Conservation (phyloP, 2,113 vertebrate species). For the Coreoperca whiteheadi region DNA sequence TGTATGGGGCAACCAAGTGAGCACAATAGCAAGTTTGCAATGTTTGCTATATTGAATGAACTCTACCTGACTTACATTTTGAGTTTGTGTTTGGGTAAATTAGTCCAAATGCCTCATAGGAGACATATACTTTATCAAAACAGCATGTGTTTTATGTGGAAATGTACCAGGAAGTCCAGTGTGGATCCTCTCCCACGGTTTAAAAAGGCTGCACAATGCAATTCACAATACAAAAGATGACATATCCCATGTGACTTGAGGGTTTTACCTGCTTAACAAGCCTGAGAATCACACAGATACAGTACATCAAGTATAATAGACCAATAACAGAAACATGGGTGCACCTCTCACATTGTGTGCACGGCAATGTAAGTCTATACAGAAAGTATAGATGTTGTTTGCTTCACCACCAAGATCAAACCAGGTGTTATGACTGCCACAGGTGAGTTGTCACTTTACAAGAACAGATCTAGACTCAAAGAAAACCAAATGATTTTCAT, state of each 20-base stretch:
- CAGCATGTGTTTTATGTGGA: background rate
- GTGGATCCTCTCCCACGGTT: background rate
- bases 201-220: background rate
- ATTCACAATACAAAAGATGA: background rate
- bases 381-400: background rate
- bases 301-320: background rate
- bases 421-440: background rate
- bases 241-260: background rate
- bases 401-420: background rate
- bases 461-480: background rate
- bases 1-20: background rate
- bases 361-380: background rate
- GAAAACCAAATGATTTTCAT: background rate
- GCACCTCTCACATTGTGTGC: constrained; percentile 8
- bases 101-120: background rate
- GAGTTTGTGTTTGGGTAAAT: background rate
- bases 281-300: constrained; percentile 17
- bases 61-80: constrained; percentile 5
- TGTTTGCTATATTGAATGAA: constrained; percentile 11
- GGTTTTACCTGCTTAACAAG: background rate
- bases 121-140: constrained; percentile 1
- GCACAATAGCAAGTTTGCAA: background rate
- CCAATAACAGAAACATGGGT: constrained; percentile 22
- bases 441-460: background rate
- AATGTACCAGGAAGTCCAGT: background rate